Percentiles rank a stretch among this genome's conserved stretches.
Conservation (phyloP, 1,140 invertebrate species). For the Drosophila bipectinata region DNA sequence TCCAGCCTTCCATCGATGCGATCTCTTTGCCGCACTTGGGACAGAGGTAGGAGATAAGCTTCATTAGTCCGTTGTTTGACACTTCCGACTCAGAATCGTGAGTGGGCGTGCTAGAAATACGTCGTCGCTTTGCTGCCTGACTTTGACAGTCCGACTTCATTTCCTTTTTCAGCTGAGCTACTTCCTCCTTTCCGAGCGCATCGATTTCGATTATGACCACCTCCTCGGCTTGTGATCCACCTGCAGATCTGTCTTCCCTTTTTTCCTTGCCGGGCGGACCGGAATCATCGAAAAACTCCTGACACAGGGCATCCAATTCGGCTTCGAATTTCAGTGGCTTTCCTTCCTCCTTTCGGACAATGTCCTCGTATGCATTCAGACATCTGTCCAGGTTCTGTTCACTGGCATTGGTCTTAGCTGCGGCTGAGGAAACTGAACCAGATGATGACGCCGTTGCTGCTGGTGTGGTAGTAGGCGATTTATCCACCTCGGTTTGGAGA, state of each 20-base stretch:
- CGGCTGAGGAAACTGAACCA: not conserved
- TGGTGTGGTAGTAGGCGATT: not conserved
- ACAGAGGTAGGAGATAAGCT: constrained; percentile 63
- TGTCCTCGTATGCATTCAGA: constrained; percentile 62
- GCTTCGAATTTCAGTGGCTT: constrained; percentile 22
- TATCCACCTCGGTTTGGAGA: constrained; percentile 45
- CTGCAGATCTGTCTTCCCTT: constrained; percentile 6
- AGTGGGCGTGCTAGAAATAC: constrained; percentile 18
- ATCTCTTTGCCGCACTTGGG: constrained; percentile 74
- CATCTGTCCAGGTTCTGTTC: constrained; percentile 58
- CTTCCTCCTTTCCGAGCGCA: constrained; percentile 62
- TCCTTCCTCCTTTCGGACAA: constrained; percentile 57
- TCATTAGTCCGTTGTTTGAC: constrained; percentile 30
- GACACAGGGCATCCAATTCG: constrained; percentile 57
- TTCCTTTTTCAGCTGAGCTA: constrained; percentile 51
- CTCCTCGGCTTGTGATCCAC: constrained; percentile 32
- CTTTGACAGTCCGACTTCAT: constrained; percentile 31
- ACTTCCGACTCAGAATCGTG: constrained; percentile 38
- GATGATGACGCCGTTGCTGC: not conserved
- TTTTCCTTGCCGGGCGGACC: not conserved
- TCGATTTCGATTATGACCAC: constrained; percentile 74
- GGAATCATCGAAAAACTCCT: constrained; percentile 55
- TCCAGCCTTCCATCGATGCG: constrained; percentile 61
- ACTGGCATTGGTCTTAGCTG: constrained; percentile 46
- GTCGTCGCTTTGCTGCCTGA: constrained; percentile 35